Conservation (phyloP, 2,888 invertebrate species). For the Axea sp. region DNA sequence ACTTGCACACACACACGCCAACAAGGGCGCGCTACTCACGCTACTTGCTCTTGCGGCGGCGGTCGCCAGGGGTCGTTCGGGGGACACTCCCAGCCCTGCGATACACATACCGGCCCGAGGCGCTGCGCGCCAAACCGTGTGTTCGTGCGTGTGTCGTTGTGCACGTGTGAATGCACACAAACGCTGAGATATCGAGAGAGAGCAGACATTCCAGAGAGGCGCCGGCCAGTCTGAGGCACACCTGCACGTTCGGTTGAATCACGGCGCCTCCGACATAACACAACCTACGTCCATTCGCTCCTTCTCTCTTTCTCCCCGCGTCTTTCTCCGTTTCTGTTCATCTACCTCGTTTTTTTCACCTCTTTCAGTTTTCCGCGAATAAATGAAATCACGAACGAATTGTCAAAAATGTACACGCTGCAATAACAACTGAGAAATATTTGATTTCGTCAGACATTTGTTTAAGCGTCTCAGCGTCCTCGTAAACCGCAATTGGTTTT, state of each 20-base stretch:
- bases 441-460: too few relatives aligned
- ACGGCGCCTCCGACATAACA: slow-evolving; percentile 68
- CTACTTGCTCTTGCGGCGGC: slow-evolving; percentile 23
- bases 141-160: slow-evolving; percentile 23
- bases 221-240: slow-evolving; percentile 79
- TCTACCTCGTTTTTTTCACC: slow-evolving; percentile 29
- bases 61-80: slow-evolving; percentile 36
- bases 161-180: slow-evolving; percentile 57
- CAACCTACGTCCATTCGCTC: slow-evolving; percentile 68
- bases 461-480: too few relatives aligned
- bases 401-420: neutral
- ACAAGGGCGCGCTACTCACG: too few relatives aligned
- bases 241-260: slow-evolving; percentile 73
- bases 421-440: too few relatives aligned
- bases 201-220: slow-evolving; percentile 77
- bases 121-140: slow-evolving; percentile 8
- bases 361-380: neutral
- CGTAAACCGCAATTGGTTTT: too few relatives aligned
- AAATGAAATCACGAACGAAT: neutral
- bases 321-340: slow-evolving; percentile 35
- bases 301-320: slow-evolving; percentile 9
- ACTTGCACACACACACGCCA: too few relatives aligned
- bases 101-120: slow-evolving; percentile 45
- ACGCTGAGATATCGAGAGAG: slow-evolving; percentile 39
- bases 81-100: slow-evolving; percentile 38